Evolutionary conservation across 2,797 vertebrate species (phyloP).

Genomic region (Gadopsis marmoratus): DNA sequence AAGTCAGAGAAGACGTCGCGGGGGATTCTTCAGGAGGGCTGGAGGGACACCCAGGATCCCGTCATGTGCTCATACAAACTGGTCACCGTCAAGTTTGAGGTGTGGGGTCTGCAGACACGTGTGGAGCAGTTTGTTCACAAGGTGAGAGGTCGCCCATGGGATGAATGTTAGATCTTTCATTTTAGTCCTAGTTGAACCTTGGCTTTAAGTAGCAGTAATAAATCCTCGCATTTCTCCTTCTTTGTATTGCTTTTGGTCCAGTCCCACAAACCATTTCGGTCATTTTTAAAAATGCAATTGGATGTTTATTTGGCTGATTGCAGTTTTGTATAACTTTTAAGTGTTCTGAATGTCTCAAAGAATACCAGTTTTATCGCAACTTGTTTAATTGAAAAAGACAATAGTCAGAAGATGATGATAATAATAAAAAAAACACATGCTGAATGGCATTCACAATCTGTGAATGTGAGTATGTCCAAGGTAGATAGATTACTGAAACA

Average conservation of each 20-base stretch:
- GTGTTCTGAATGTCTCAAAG: not conserved
- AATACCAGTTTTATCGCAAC: not conserved
- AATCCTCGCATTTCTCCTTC: not conserved
- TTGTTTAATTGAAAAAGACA: not conserved
- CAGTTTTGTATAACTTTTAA: not conserved
- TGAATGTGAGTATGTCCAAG: too few species aligned
- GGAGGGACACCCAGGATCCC: slow-evolving; percentile 94
- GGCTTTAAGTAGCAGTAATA: not conserved
- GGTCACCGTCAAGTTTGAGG: slow-evolving; percentile 98
- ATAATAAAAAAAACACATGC: not conserved
- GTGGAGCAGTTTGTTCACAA: slow-evolving; percentile 99
- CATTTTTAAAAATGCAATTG: not conserved
- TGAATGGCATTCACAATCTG: not conserved
- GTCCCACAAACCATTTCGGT: not conserved
- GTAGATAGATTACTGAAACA: not conserved
- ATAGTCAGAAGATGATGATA: not conserved
- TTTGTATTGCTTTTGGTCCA: not conserved
- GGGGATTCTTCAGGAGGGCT: slow-evolving; percentile 94
- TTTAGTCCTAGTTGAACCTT: not conserved
- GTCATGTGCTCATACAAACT: slow-evolving; percentile 99
- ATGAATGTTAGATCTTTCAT: not conserved
- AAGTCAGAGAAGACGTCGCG: slow-evolving; percentile 96
- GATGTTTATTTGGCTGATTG: not conserved
- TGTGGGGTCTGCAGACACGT: slow-evolving; percentile 98
- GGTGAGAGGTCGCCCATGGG: slow-evolving; percentile 79